Base-by-base conservation (phyloP, 1,140 invertebrate genomes). In the Trachymyrmex septentrionalis region DNA sequence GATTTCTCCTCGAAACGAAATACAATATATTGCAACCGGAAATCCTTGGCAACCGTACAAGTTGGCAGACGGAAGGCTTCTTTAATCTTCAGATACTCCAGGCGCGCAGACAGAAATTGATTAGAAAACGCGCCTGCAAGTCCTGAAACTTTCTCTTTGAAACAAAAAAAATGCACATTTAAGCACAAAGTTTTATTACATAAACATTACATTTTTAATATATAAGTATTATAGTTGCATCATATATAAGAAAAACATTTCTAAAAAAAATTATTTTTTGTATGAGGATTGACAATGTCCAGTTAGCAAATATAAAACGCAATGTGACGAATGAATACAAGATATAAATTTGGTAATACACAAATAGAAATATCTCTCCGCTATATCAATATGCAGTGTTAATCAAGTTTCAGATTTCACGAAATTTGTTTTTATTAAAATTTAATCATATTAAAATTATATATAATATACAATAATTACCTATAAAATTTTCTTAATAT, bases 21-120 rank as follows among this genome's bases (percentile, higher is more conserved):
- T 34, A 21, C 10, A 67, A 19, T 80, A 9, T 59, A 38, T 19
- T 66, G 7, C 27, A 69, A 57, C 64, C 21, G 66, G 34, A 81
- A 81, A 81, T 71, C 57, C 80, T 84, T 84, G 80, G 80, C 80
- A 84, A 27, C n/a, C 69, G 55, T 84, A 84, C 80, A 84, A 84
- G 38, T 63, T 84, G 80, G 80, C 80, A 84, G 19, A 3, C 80
- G 38, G 34, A 59, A 30, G 57, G 38, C n/a, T 75, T 84, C 80
- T 84, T 73, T 84, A 84, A 84, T 84, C 80, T 84, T 63, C n/a
- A 57, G 24, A 61, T 63, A 24, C 30, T n/a, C 64, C 14, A 55
- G 3, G 44, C 38, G 19, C 24, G 4, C 53, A n/a, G 21, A 82
- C 34, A 7, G 24, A 84, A 84, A 81, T 71, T 81, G 67, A 81